A percentile compares a stretch with the other conserved stretches of the same genome.
phyloP scores from a whole-genome alignment of 64 coral and sea anemone species.

The Montipora efflorescens region DNA sequence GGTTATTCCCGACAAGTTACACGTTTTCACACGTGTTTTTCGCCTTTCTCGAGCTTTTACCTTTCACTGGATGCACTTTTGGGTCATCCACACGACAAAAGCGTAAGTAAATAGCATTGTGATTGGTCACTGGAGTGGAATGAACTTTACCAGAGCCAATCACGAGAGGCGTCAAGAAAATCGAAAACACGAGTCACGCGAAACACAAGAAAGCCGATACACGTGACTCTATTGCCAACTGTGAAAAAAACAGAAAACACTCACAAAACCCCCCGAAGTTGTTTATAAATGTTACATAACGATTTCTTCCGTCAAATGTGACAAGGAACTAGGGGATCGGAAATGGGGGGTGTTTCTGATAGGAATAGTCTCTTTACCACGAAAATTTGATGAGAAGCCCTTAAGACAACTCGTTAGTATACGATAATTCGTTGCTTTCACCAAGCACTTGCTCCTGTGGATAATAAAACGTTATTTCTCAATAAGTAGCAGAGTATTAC shows the following conservation, averaged over 20 bases:
- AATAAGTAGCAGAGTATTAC: neutral
- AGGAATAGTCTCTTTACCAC: neutral
- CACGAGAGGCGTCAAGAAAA: neutral
- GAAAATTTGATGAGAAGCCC: neutral
- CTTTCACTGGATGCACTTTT: conserved; percentile 20
- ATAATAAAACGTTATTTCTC: neutral
- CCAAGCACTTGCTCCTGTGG: too few species aligned
- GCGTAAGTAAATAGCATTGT: neutral
- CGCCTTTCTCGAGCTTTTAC: conserved; percentile 8
- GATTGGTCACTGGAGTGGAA: neutral
- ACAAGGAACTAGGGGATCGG: neutral
- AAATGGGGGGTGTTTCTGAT: neutral
- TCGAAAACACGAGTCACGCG: conserved; percentile 11
- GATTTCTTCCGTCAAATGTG: neutral
- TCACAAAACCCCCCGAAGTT: neutral
- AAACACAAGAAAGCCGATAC: neutral
- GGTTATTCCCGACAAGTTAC: neutral
- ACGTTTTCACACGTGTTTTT: conserved; percentile 21
- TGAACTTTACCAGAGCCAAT: neutral
- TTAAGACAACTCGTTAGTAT: neutral
- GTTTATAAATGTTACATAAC: neutral
- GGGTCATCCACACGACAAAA: neutral
- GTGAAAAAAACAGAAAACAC: neutral
- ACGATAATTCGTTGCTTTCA: neutral
- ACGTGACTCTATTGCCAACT: neutral